These are phyloP conservation scores for Cepaea nemoralis DNA, from an alignment of 1,140 invertebrate genomes.

Conservation along the genomic window DNA sequence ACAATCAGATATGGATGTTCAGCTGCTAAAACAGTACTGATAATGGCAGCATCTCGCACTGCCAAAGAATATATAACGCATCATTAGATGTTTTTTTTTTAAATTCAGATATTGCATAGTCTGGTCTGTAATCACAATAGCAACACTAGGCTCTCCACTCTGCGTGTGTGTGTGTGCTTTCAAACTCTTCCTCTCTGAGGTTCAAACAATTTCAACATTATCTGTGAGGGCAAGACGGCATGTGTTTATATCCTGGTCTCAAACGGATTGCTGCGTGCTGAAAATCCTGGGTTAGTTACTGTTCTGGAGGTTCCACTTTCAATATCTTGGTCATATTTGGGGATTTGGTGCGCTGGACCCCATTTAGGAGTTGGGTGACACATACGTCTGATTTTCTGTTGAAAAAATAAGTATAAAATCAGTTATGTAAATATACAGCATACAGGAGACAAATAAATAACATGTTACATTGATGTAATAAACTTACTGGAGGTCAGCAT, in stretches of 20 bases:
- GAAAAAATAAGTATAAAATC: constrained; percentile 34
- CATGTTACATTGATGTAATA: no score
- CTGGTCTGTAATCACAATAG: not conserved
- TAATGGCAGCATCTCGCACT: no score
- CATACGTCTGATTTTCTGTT: constrained; percentile 60
- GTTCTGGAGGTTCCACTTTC: constrained; percentile 36
- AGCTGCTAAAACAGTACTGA: no score
- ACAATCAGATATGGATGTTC: no score
- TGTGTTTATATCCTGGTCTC: constrained; percentile 51
- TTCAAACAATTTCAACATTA: no score
- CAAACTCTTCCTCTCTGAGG: no score
- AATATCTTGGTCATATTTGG: constrained; percentile 51
- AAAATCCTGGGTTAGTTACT: constrained; percentile 49
- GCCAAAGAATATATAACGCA: no score
- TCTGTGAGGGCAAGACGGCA: no score
- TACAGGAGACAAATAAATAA: no score
- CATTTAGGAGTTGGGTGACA: constrained; percentile 56
- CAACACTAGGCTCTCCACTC: not conserved
- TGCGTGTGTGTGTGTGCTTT: not conserved
- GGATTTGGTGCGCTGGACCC: constrained; percentile 66
- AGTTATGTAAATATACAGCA: no score
- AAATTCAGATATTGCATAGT: not conserved
- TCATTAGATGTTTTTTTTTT: no score
- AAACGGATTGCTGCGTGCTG: constrained; percentile 40
- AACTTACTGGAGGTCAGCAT: no score